Conservation (phyloP, 2,888 invertebrate species). For the Trachelus stipa region DNA sequence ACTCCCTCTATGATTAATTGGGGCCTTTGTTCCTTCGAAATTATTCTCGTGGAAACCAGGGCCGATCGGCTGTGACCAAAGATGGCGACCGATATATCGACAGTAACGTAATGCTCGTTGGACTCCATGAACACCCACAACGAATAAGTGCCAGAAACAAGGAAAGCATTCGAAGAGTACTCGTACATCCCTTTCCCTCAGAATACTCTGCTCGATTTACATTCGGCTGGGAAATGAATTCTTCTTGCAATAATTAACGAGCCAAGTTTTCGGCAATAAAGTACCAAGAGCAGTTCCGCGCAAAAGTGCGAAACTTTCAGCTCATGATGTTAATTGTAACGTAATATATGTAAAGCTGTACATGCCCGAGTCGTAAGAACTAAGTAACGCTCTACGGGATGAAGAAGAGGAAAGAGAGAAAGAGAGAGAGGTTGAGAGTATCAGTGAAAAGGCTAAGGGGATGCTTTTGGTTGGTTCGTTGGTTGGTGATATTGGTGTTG, state of each 20-base stretch:
- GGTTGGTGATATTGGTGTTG: not conserved
- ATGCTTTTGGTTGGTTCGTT: not conserved
- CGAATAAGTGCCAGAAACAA: not conserved
- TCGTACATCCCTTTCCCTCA: not conserved
- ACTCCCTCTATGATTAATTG: conserved; percentile 38
- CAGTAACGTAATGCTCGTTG: not conserved
- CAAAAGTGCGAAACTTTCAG: conserved; percentile 43
- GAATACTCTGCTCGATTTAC: conserved; percentile 30
- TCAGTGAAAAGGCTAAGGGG: not conserved
- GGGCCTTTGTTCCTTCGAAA: conserved; percentile 31
- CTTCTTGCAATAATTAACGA: conserved; percentile 44
- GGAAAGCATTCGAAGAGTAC: not conserved
- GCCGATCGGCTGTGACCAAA: not conserved
- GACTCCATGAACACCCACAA: not conserved
- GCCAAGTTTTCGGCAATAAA: conserved; percentile 44
- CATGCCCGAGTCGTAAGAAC: conserved; percentile 33
- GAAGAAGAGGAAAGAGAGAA: conserved; percentile 17
- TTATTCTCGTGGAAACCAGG: conserved; percentile 3
- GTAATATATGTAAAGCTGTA: conserved; percentile 49
- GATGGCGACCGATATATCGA: not conserved
- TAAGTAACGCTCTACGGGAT: conserved; percentile 29
- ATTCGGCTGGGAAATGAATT: conserved; percentile 39
- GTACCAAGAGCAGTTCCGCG: conserved; percentile 24
- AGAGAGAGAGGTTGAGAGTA: conserved; percentile 20
- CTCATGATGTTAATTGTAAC: conserved; percentile 50